Evolutionary conservation across 2,888 invertebrate species (phyloP).

Genomic region (Tillus elongatus): DNA sequence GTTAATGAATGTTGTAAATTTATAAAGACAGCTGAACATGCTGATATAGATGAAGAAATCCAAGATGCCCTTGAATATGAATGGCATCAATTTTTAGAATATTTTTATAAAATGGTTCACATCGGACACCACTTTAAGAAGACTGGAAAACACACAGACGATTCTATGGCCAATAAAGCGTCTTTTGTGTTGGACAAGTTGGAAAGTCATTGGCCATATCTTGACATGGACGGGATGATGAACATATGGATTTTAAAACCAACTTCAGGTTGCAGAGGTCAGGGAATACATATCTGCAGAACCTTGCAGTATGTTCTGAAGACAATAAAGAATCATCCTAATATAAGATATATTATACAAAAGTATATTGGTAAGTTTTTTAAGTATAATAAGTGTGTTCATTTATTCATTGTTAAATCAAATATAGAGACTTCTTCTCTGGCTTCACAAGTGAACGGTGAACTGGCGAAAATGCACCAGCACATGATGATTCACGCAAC

Average conservation of each 20-base stretch:
- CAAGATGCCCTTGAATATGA: constrained; percentile 43
- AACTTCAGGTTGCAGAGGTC: constrained; percentile 69
- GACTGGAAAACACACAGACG: constrained; percentile 27
- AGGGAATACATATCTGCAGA: constrained; percentile 73
- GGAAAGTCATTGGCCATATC: constrained; percentile 50
- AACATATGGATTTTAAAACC: constrained; percentile 91
- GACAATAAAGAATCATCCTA: constrained; percentile 48
- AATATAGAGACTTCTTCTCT: neutral
- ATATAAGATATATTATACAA: constrained; percentile 68
- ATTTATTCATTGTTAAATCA: constrained; percentile 3
- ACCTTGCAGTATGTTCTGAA: constrained; percentile 63
- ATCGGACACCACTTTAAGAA: constrained; percentile 46
- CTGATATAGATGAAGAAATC: constrained; percentile 52
- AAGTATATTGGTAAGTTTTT: constrained; percentile 72
- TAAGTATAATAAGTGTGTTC: neutral
- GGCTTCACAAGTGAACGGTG: too few species aligned
- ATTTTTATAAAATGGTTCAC: constrained; percentile 55
- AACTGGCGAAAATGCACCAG: too few species aligned
- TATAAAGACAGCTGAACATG: constrained; percentile 49
- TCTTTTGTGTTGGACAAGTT: constrained; percentile 52
- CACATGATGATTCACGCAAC: too few species aligned
- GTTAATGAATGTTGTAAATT: constrained; percentile 60
- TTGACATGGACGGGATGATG: constrained; percentile 65
- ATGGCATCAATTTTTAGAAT: constrained; percentile 60
- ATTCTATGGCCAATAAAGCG: constrained; percentile 40